These are phyloP conservation scores for Brachionichthys hirsutus DNA, from an alignment of 2,113 vertebrate genomes.

Conservation along the genomic window DNA sequence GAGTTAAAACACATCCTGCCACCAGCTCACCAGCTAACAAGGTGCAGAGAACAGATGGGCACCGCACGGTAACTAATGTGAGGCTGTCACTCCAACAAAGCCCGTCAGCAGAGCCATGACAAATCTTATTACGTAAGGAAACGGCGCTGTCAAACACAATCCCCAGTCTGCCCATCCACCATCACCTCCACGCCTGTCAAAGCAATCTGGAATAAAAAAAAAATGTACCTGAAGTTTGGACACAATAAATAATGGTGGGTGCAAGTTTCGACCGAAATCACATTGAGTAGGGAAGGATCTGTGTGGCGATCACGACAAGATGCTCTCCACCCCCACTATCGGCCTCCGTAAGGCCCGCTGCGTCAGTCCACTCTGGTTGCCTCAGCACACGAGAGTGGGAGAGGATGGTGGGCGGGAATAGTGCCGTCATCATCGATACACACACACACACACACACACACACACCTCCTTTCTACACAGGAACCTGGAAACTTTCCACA, in stretches of 20 bases:
- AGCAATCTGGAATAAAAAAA: conserved; percentile 2
- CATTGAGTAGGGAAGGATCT: conserved; percentile 6
- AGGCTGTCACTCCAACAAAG: conserved; percentile 51
- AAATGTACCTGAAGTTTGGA: conserved; percentile 5
- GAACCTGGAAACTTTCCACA: conserved; percentile 30
- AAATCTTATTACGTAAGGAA: conserved; percentile 51
- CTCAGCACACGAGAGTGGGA: conserved; percentile 64
- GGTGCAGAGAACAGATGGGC: conserved; percentile 35
- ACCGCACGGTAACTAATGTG: conserved; percentile 37
- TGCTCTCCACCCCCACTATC: conserved; percentile 68
- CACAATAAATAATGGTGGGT: neutral
- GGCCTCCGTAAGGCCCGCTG: conserved; percentile 71
- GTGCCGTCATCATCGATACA: conserved; percentile 60
- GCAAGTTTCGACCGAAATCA: conserved; percentile 4
- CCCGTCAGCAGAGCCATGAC: conserved; percentile 23
- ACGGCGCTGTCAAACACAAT: conserved; percentile 56
- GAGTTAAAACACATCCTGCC: neutral
- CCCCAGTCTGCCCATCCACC: conserved; percentile 11
- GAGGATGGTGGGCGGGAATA: conserved; percentile 70
- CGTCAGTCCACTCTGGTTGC: conserved; percentile 66
- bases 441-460: conserved; percentile 37
- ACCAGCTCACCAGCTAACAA: conserved; percentile 26
- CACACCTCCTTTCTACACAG: conserved; percentile 24
- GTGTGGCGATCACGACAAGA: conserved; percentile 65
- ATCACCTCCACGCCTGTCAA: conserved; percentile 50